These are phyloP conservation scores for Drosophila demipolita DNA, from an alignment of 2,888 invertebrate species.

Conservation along the genomic window DNA sequence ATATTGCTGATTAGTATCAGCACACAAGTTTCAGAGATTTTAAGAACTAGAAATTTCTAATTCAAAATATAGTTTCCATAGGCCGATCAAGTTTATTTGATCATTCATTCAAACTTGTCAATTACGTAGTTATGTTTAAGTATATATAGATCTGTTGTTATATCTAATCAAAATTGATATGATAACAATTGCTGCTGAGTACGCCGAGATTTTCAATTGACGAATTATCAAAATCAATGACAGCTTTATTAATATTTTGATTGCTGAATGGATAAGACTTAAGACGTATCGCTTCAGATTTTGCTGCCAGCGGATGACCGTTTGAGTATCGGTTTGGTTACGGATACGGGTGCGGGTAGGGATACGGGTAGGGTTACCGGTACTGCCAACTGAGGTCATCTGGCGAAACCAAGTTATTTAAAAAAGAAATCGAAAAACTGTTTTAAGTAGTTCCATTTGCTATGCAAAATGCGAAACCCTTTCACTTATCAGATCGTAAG, in stretches of 20 bases:
- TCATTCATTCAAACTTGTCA: background rate
- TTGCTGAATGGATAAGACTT: constrained; percentile 9
- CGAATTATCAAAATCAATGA: background rate
- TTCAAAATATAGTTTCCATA: background rate
- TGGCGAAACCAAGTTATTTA: constrained; percentile 2
- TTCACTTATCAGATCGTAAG: background rate
- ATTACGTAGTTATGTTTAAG: background rate
- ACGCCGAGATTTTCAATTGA: background rate
- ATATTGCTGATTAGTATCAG: background rate
- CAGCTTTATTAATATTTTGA: background rate
- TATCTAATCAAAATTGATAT: background rate
- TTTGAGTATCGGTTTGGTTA: background rate
- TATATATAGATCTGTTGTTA: background rate
- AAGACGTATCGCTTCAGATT: constrained; percentile 27
- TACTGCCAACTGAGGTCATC: background rate
- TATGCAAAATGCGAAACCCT: background rate
- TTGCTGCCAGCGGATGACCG: constrained; percentile 12
- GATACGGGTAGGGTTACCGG: background rate
- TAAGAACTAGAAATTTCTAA: background rate
- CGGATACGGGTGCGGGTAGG: no score
- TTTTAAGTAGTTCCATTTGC: background rate
- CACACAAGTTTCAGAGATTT: background rate
- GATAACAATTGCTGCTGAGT: background rate
- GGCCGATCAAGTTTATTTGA: background rate
- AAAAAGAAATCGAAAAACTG: background rate